Percentiles rank a stretch among this genome's conserved stretches.
Evolutionary conservation across 2,113 vertebrate genomes (phyloP).

Genomic region (Polyodon spathula): DNA sequence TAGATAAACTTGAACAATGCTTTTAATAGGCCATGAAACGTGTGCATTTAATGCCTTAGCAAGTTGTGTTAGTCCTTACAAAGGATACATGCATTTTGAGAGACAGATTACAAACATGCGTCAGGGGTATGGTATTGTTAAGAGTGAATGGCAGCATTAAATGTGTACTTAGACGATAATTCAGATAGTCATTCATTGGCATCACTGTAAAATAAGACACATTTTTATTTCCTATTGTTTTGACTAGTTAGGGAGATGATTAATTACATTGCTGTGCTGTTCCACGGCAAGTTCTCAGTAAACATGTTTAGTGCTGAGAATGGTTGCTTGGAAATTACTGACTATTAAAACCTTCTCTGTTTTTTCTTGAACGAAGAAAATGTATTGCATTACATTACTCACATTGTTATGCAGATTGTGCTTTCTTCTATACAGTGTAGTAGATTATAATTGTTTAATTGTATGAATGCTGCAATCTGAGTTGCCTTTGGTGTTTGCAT

Average conservation of each 20-base stretch:
- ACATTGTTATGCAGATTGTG: constrained; percentile 27
- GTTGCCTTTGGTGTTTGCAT: too few species aligned
- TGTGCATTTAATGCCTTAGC: constrained; percentile 51
- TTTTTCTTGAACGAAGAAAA: constrained; percentile 44
- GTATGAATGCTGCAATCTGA: too few species aligned
- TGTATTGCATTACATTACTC: constrained; percentile 40
- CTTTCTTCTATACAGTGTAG: constrained; percentile 33
- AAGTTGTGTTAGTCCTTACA: constrained; percentile 64
- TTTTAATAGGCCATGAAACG: constrained; percentile 60
- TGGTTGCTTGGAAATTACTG: constrained; percentile 55
- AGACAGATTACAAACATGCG: constrained; percentile 53
- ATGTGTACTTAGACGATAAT: constrained; percentile 67
- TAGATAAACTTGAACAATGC: constrained; percentile 73
- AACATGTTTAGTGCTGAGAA: constrained; percentile 50
- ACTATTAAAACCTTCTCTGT: constrained; percentile 40
- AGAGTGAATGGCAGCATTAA: constrained; percentile 42
- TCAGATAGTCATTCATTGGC: constrained; percentile 49
- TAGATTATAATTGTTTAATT: constrained; percentile 38
- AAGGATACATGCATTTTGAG: constrained; percentile 49
- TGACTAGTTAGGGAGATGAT: constrained; percentile 51
- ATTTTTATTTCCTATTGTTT: constrained; percentile 36
- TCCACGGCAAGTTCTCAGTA: constrained; percentile 57
- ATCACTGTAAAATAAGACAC: constrained; percentile 35
- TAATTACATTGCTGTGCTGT: constrained; percentile 49
- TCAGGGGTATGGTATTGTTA: constrained; percentile 50